Evolutionary conservation across 2,797 vertebrate genomes (phyloP).

Genomic region (Trachurus trachurus): DNA sequence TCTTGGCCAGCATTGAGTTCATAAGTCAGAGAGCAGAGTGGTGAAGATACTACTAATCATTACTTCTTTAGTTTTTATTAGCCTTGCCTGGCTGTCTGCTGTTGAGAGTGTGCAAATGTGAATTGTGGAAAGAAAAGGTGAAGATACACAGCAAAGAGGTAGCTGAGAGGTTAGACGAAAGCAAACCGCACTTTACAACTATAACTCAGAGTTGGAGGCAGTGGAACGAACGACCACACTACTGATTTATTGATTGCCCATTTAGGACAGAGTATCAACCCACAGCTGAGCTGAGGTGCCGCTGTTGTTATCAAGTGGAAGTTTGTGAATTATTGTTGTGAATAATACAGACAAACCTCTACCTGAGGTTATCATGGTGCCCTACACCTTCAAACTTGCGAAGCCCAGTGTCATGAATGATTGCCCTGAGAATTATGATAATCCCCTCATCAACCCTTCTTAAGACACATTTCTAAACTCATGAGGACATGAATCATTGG

Average conservation of each 20-base stretch:
- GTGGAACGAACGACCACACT: constrained; percentile 52
- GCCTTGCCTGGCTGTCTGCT: constrained; percentile 1
- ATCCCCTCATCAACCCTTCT: constrained; percentile 29
- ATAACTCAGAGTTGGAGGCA: constrained; percentile 59
- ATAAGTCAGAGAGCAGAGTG: constrained; percentile 5
- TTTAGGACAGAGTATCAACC: constrained; percentile 68
- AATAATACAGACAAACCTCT: constrained; percentile 25
- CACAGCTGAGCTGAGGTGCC: constrained; percentile 45
- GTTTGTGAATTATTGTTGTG: constrained; percentile 47
- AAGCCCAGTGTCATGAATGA: constrained; percentile 12
- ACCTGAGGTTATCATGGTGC: constrained; percentile 29
- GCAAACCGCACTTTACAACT: constrained; percentile 64
- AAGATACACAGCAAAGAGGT: background rate
- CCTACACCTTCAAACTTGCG: constrained; percentile 2
- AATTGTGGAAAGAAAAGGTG: background rate
- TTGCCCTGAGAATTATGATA: constrained; percentile 25
- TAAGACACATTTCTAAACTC: constrained; percentile 9
- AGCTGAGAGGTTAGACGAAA: constrained; percentile 11
- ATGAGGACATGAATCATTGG: constrained; percentile 25
- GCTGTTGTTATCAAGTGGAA: constrained; percentile 43
- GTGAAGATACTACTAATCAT: constrained; percentile 13
- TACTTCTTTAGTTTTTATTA: background rate
- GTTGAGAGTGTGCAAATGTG: background rate
- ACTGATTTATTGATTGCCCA: constrained; percentile 71
- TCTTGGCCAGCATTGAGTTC: background rate